These are phyloP conservation scores for Phrynocephalus vlangalii DNA, from an alignment of 2,797 vertebrate genomes.

Conservation along the genomic window DNA sequence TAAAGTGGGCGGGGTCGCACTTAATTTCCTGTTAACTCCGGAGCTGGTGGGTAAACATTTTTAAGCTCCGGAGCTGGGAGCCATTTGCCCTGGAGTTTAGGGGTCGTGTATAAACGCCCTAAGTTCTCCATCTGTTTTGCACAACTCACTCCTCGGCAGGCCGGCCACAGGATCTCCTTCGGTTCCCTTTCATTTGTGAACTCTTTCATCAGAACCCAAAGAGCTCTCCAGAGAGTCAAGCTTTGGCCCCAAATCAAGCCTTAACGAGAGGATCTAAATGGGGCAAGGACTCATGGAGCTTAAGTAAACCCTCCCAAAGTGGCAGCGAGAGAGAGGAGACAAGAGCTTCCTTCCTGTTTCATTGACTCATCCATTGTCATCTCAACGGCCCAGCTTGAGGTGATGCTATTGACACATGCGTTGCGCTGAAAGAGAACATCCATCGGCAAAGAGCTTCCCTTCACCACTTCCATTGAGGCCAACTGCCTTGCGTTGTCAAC, in stretches of 20 bases:
- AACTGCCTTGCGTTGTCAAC: conserved; percentile 6
- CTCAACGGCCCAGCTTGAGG: conserved; percentile 7
- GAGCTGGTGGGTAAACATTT: too few species aligned
- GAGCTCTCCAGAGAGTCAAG: neutral
- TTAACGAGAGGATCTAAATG: neutral
- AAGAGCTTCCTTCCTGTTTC: neutral
- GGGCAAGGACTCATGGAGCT: neutral
- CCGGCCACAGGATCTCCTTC: too few species aligned
- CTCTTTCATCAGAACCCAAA: neutral
- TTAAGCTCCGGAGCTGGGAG: too few species aligned
- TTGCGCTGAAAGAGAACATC: conserved; percentile 19
- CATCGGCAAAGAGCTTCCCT: neutral
- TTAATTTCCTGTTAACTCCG: too few species aligned
- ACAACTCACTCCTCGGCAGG: too few species aligned
- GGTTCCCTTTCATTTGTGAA: neutral
- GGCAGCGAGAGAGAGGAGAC: neutral
- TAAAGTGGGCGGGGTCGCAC: too few species aligned
- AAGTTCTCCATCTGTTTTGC: too few species aligned
- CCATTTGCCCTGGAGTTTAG: too few species aligned
- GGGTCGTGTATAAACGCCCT: too few species aligned
- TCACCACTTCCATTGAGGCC: neutral
- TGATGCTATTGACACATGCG: conserved; percentile 12
- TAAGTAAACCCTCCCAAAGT: neutral
- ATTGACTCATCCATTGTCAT: neutral
- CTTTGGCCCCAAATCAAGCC: neutral